Evolutionary conservation across 2,888 invertebrate genomes (phyloP).

Genomic region (Trichogramma dendrolimi): DNA sequence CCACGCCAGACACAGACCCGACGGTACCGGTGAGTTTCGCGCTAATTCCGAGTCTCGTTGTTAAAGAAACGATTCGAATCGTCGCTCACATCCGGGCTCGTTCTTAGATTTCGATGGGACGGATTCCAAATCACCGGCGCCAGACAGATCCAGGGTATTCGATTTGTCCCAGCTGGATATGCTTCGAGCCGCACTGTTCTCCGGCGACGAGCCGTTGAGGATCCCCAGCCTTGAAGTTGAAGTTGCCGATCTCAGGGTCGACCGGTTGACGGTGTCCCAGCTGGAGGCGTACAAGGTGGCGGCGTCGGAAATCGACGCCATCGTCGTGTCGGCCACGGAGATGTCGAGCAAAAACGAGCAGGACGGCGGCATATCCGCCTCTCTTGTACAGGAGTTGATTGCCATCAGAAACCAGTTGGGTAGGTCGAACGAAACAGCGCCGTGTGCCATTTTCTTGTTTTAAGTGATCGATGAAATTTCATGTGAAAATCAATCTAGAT

Average conservation of each 20-base stretch:
- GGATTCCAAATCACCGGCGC: constrained; percentile 20
- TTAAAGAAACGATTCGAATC: too few relatives aligned
- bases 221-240: constrained; percentile 69
- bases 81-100: not conserved
- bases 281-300: constrained; percentile 74
- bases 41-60: too few relatives aligned
- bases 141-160: constrained; percentile 11
- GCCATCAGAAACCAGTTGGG: constrained; percentile 48
- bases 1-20: not conserved
- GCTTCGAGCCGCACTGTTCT: constrained; percentile 35
- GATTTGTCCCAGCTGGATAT: constrained; percentile 19
- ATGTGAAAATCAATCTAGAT: not conserved
- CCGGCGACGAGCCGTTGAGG: constrained; percentile 46
- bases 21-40: too few relatives aligned
- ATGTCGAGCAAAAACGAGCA: constrained; percentile 66
- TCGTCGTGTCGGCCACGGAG: constrained; percentile 68
- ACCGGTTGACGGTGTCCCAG: constrained; percentile 72
- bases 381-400: constrained; percentile 45
- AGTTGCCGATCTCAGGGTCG: constrained; percentile 73
- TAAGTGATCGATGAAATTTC: constrained; percentile 6
- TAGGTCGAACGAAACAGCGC: not conserved
- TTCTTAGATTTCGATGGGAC: not conserved
- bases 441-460: constrained; percentile 23
- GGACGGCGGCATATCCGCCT: constrained; percentile 59
- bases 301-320: constrained; percentile 77